Percentiles rank a stretch among this genome's conserved stretches.
phyloP scores from a whole-genome alignment of 2,888 invertebrate genomes.

The Saturnia pavonia region DNA sequence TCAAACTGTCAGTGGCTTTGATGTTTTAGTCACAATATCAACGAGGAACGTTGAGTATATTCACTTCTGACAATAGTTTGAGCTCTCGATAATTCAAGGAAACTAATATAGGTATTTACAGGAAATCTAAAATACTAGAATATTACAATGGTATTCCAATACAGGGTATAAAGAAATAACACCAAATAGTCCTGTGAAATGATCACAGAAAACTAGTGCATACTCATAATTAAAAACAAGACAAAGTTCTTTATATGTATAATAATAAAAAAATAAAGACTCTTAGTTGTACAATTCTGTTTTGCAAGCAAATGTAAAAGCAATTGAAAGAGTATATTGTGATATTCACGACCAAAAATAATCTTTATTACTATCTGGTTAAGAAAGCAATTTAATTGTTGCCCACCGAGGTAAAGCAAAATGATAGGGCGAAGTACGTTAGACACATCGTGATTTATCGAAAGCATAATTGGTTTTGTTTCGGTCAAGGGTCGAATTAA shows the following conservation, averaged over 20 bases:
- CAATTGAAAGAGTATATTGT: not conserved
- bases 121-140: not conserved
- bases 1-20: conserved; percentile 49
- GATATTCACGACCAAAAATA: not conserved
- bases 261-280: conserved; percentile 23
- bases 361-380: not conserved
- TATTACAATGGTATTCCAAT: not conserved
- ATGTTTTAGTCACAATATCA: conserved; percentile 34
- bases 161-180: no score
- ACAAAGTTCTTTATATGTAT: not conserved
- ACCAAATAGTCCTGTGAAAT: not conserved
- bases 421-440: conserved; percentile 16
- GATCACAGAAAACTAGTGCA: not conserved
- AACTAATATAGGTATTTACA: not conserved
- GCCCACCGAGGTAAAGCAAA: not conserved
- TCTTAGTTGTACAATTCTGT: conserved; percentile 21
- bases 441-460: conserved; percentile 66
- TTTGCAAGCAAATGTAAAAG: conserved; percentile 6
- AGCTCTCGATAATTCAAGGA: conserved; percentile 18
- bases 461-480: conserved; percentile 72
- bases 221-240: not conserved
- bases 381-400: not conserved
- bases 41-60: conserved; percentile 36
- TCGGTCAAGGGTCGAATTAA: conserved; percentile 66
- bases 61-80: conserved; percentile 36